phyloP scores from a whole-genome alignment of 2,797 vertebrate genomes.

The Borostomias antarcticus region DNA sequence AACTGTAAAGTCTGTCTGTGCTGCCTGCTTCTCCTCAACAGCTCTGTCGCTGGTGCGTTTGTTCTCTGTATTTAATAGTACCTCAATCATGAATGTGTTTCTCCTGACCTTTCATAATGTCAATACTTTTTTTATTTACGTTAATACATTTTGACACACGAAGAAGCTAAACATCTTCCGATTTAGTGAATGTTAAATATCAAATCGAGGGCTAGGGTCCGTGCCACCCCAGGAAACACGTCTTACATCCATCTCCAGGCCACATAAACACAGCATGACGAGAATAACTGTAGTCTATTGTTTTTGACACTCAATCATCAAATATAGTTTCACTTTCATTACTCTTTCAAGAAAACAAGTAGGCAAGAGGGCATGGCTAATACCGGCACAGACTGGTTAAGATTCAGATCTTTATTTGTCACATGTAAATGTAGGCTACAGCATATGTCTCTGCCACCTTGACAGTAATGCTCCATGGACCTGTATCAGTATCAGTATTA shows the following conservation, averaged over 20 bases:
- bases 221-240: not conserved
- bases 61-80: slow-evolving; percentile 23
- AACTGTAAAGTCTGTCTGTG: not conserved
- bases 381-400: too few species aligned
- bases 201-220: too few species aligned
- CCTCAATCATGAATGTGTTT: slow-evolving; percentile 2
- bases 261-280: not conserved
- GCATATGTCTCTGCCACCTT: too few species aligned
- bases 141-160: too few species aligned
- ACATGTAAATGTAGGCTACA: too few species aligned
- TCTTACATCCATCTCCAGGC: not conserved
- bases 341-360: not conserved
- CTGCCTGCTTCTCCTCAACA: slow-evolving; percentile 19
- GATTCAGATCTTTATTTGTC: too few species aligned
- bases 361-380: too few species aligned
- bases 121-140: too few species aligned
- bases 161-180: too few species aligned
- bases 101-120: not conserved
- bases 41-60: slow-evolving; percentile 27
- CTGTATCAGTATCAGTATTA: not conserved
- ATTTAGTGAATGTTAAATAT: too few species aligned
- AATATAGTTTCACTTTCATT: not conserved
- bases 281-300: too few species aligned
- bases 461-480: not conserved
- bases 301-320: not conserved